Evolutionary conservation across 2,888 invertebrate genomes (phyloP).

Genomic region (Acleris laterana): DNA sequence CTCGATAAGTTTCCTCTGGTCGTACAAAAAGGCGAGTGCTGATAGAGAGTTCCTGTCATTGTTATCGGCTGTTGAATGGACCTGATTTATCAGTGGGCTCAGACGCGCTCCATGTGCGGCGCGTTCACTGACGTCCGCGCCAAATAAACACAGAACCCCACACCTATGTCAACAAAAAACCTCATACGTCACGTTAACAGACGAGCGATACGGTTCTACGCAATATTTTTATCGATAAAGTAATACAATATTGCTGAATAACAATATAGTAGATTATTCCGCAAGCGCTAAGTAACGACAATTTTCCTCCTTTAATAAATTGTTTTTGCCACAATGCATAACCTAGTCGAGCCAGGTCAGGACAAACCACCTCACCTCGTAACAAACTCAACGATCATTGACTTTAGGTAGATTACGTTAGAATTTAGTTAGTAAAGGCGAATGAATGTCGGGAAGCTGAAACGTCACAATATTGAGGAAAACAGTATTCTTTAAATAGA

Average conservation of each 20-base stretch:
- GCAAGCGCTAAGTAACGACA: no score
- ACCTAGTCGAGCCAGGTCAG: constrained; percentile 3
- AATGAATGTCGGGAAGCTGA: no score
- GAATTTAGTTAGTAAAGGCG: no score
- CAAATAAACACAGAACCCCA: constrained; percentile 30
- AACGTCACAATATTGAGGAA: no score
- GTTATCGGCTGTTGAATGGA: constrained; percentile 34
- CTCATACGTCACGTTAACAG: constrained; percentile 19
- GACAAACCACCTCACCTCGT: not conserved
- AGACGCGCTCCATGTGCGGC: constrained; percentile 9
- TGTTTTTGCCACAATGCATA: no score
- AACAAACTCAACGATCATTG: not conserved
- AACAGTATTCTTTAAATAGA: no score
- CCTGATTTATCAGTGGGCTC: constrained; percentile 20
- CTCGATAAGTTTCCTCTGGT: constrained; percentile 25
- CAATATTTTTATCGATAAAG: constrained; percentile 4
- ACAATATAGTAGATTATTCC: not conserved
- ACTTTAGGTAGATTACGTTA: no score
- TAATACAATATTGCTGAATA: constrained; percentile 2
- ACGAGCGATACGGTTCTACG: constrained; percentile 10
- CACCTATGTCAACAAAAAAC: constrained; percentile 33
- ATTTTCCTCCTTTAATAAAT: no score
- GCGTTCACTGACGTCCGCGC: constrained; percentile 29
- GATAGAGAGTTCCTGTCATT: constrained; percentile 38
- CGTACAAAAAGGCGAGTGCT: constrained; percentile 26